phyloP scores from a whole-genome alignment of 2,888 invertebrate genomes.

The Strigamia crassipes region DNA sequence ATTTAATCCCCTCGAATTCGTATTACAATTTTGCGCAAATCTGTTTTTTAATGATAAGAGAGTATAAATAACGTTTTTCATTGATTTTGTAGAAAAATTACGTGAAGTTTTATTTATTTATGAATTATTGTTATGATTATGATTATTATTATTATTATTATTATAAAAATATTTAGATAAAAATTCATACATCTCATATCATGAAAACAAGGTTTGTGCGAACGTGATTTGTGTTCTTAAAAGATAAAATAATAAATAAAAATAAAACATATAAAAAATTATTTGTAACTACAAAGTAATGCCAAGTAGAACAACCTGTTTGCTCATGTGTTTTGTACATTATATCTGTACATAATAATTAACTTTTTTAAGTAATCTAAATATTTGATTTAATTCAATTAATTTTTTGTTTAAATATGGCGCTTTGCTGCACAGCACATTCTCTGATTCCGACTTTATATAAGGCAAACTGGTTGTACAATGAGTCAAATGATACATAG shows the following conservation, averaged over 20 bases:
- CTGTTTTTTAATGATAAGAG: not conserved
- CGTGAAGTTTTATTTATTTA: not conserved
- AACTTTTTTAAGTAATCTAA: not conserved
- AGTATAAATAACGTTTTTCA: not conserved
- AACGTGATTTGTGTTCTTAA: not conserved
- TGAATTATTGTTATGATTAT: not conserved
- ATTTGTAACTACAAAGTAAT: not conserved
- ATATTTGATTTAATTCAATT: not conserved
- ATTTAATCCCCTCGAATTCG: not conserved
- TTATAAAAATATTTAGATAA: not conserved
- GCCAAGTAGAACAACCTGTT: slow-evolving; percentile 3
- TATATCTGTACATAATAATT: slow-evolving; percentile 5
- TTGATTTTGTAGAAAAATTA: no score
- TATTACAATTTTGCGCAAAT: not conserved
- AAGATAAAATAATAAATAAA: not conserved
- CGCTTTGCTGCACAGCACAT: slow-evolving; percentile 2
- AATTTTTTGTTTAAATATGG: not conserved
- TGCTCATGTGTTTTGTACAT: not conserved
- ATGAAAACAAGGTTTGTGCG: slow-evolving; percentile 2
- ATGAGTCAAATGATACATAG: slow-evolving; percentile 10
- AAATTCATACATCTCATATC: slow-evolving; percentile 1
- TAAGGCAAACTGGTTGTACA: not conserved
- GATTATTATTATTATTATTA: no score
- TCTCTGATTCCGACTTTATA: not conserved
- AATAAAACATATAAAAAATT: no score